A percentile compares a stretch with the other conserved stretches of the same genome.
Conservation (phyloP, 2,888 invertebrate genomes). For the Amphipyra berbera region DNA sequence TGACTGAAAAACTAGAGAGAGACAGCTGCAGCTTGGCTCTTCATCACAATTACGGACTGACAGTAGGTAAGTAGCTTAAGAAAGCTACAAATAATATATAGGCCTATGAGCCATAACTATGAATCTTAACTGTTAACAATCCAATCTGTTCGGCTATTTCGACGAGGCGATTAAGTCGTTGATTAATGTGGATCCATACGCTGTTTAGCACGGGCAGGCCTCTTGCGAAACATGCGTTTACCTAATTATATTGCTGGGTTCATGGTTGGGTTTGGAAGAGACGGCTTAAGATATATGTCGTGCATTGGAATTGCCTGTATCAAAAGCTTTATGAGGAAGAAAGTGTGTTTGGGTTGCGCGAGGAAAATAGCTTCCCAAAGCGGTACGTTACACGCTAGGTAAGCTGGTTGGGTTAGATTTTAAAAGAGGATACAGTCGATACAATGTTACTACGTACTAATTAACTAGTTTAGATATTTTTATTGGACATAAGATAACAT, state of each 20-base stretch:
- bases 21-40: too few species aligned
- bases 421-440: too few species aligned
- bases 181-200: constrained; percentile 51
- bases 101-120: constrained; percentile 8
- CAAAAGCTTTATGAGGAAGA: neutral
- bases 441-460: too few species aligned
- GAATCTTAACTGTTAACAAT: constrained; percentile 49
- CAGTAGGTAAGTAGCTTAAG: neutral
- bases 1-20: too few species aligned
- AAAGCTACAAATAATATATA: constrained; percentile 16
- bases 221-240: constrained; percentile 51
- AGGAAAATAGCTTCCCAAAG: too few species aligned
- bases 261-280: constrained; percentile 31
- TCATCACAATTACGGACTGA: too few species aligned
- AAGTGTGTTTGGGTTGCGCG: neutral
- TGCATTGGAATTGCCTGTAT: neutral
- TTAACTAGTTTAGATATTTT: too few species aligned
- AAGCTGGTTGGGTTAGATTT: too few species aligned
- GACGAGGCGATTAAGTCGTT: constrained; percentile 41
- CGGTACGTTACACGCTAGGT: too few species aligned
- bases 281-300: constrained; percentile 8
- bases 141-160: constrained; percentile 49
- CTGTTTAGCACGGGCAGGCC: constrained; percentile 46
- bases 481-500: too few species aligned
- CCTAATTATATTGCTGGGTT: constrained; percentile 50